These are phyloP conservation scores for Chanos chanos DNA, from an alignment of 2,797 vertebrate species.

Conservation along the genomic window DNA sequence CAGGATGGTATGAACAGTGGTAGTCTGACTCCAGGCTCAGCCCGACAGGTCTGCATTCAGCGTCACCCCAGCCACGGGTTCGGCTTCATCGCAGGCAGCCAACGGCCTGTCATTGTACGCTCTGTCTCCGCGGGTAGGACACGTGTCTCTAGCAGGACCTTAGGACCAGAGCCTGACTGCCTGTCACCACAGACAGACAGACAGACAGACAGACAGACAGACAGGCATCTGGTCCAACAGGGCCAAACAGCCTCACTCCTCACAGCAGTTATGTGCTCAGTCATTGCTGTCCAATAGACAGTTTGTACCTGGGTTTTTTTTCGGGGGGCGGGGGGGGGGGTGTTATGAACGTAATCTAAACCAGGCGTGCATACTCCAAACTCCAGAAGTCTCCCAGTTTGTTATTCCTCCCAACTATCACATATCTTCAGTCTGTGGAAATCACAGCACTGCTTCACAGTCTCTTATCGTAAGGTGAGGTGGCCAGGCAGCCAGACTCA, in stretches of 20 bases:
- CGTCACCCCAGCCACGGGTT: constrained; percentile 89
- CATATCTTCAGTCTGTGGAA: no score
- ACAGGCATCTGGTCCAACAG: constrained; percentile 33
- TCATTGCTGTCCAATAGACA: no score
- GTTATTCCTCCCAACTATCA: no score
- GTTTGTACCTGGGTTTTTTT: no score
- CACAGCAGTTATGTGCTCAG: no score
- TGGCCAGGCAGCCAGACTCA: no score
- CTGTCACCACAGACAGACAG: constrained; percentile 24
- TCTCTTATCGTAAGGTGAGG: no score
- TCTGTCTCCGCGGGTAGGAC: constrained; percentile 90
- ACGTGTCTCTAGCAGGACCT: constrained; percentile 29
- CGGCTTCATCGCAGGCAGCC: constrained; percentile 93
- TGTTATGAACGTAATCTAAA: no score
- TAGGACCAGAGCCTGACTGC: constrained; percentile 27
- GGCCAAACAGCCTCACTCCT: constrained; percentile 29
- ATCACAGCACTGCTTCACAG: no score
- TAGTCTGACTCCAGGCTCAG: constrained; percentile 86
- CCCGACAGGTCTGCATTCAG: constrained; percentile 89
- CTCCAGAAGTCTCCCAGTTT: no score
- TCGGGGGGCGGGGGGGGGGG: no score
- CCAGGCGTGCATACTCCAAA: no score
- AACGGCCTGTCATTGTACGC: constrained; percentile 90
- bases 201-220: constrained; percentile 13
- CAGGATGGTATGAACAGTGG: constrained; percentile 95